Conservation (phyloP, 2,113 vertebrate genomes). For the Rostratula benghalensis region DNA sequence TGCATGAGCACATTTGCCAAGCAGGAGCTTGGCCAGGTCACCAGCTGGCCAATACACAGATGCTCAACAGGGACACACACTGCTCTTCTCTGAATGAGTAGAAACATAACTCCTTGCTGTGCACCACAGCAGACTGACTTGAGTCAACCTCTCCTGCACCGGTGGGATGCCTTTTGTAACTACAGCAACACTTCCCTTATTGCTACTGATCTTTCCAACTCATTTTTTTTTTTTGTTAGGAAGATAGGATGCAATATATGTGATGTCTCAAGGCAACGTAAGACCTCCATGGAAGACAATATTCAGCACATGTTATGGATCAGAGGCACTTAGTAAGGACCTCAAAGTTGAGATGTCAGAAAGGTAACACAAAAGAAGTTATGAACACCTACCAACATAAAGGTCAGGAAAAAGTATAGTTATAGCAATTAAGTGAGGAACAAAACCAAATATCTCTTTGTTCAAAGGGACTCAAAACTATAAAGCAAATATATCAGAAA, state of each 20-base stretch:
- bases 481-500: constrained; percentile 25
- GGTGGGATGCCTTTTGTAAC: background rate
- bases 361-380: background rate
- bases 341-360: background rate
- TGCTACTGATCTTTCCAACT: background rate
- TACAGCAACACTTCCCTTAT: background rate
- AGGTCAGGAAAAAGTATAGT: background rate
- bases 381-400: background rate
- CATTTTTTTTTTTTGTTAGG: background rate
- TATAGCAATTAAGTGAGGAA: background rate
- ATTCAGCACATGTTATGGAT: background rate
- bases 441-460: background rate
- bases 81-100: background rate
- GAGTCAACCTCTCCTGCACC: background rate
- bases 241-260: background rate
- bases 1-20: background rate
- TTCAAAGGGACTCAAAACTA: background rate
- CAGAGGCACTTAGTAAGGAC: background rate
- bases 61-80: background rate
- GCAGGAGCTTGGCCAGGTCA: background rate
- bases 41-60: background rate
- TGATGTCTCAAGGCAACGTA: background rate
- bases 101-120: background rate
- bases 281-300: background rate
- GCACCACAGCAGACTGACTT: background rate